Conservation (phyloP, 1,140 invertebrate genomes). For the Eciton burchellii region DNA sequence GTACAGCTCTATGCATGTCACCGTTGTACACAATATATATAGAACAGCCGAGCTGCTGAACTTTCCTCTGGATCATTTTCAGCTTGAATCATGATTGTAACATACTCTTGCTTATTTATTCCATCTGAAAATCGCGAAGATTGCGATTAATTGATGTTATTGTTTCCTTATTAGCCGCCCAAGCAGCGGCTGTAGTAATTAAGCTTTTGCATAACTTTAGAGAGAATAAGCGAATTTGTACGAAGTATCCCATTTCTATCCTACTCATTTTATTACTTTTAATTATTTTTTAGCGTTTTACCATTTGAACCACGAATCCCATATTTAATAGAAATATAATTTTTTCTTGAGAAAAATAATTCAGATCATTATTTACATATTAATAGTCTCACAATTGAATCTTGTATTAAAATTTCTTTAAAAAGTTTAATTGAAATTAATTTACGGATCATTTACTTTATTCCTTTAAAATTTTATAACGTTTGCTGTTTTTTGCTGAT, state of each 20-base stretch:
- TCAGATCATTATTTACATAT: no score
- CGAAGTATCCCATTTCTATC: background rate
- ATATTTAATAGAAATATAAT: background rate
- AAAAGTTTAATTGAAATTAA: no score
- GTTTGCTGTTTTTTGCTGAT: no score
- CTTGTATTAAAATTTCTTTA: no score
- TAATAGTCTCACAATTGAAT: no score
- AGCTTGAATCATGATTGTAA: constrained; percentile 70
- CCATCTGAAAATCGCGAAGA: constrained; percentile 23
- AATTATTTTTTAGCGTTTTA: no score
- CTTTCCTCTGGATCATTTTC: constrained; percentile 50
- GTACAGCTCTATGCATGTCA: constrained; percentile 79
- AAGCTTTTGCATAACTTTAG: background rate
- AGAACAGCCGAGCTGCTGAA: constrained; percentile 51
- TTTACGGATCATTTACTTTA: no score
- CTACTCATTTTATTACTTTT: constrained; percentile 14
- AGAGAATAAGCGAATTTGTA: constrained; percentile 8
- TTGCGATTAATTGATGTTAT: constrained; percentile 26
- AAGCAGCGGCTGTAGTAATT: background rate
- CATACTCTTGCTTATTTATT: constrained; percentile 67
- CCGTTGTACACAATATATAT: constrained; percentile 73
- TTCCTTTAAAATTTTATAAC: no score
- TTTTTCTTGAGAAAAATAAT: no score
- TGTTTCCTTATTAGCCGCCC: constrained; percentile 1
- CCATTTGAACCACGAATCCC: no score